Evolutionary conservation across 2,113 vertebrate species (phyloP).

Genomic region (Melanerpes aurifrons): DNA sequence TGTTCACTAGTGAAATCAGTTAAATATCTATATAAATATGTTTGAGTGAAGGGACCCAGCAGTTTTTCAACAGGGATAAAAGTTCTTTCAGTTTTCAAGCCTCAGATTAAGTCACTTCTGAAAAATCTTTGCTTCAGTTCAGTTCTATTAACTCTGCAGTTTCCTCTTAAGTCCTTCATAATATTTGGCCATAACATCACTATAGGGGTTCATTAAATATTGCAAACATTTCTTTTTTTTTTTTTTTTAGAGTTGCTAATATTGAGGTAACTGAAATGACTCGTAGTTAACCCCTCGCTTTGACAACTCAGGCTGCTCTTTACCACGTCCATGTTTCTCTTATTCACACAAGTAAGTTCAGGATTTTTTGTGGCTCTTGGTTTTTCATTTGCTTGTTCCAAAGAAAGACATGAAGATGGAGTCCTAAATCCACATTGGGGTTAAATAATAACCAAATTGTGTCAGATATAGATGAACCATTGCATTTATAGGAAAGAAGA

Average conservation of each 20-base stretch:
- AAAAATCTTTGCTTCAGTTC: conserved; percentile 33
- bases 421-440: neutral
- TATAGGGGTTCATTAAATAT: conserved; percentile 33
- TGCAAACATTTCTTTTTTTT: neutral
- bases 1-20: conserved; percentile 58
- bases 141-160: conserved; percentile 42
- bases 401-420: neutral
- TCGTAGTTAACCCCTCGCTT: neutral
- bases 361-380: no score
- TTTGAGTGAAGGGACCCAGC: conserved; percentile 57
- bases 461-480: neutral
- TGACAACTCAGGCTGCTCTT: neutral
- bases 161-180: conserved; percentile 24
- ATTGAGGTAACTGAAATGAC: neutral
- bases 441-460: neutral
- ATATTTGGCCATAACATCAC: conserved; percentile 53
- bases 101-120: conserved; percentile 45
- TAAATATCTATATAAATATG: conserved; percentile 39
- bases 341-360: neutral
- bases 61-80: conserved; percentile 59
- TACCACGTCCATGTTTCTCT: neutral
- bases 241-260: neutral
- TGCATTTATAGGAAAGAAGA: neutral
- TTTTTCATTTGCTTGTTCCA: neutral
- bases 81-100: conserved; percentile 68